Percentiles rank a stretch among this genome's conserved stretches.
Conservation (phyloP, 2,797 vertebrate genomes). For the Gallirallus australis region DNA sequence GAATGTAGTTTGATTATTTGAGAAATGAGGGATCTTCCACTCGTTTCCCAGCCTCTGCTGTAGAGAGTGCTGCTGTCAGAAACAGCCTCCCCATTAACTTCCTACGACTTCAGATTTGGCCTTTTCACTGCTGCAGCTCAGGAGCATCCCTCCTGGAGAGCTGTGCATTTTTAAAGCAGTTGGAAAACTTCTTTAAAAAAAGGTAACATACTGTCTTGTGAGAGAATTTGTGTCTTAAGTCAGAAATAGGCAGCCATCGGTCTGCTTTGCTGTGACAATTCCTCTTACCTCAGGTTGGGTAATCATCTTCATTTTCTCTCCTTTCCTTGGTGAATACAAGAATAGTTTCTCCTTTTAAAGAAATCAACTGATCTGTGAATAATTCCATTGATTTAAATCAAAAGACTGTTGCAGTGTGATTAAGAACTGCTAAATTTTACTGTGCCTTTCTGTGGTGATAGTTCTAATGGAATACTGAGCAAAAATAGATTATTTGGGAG, state of each 20-base stretch:
- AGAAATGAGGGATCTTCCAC: neutral
- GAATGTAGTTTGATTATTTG: neutral
- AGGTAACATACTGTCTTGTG: neutral
- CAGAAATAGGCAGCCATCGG: neutral
- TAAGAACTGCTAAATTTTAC: neutral
- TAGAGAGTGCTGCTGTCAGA: neutral
- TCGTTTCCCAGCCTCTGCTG: neutral
- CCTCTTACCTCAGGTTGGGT: neutral
- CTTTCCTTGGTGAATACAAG: neutral
- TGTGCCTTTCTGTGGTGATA: neutral
- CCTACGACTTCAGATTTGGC: neutral
- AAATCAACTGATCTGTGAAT: constrained; percentile 39
- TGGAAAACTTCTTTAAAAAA: neutral
- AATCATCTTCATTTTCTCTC: neutral
- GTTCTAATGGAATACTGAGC: neutral
- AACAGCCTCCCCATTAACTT: neutral
- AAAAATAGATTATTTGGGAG: neutral
- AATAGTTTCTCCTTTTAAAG: constrained; percentile 7
- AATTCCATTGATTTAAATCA: constrained; percentile 10
- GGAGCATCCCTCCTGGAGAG: neutral
- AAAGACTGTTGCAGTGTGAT: neutral
- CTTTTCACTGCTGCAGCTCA: neutral
- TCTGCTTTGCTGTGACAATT: constrained; percentile 14
- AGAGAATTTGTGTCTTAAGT: neutral
- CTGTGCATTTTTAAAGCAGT: neutral